Conservation (phyloP, 2,888 invertebrate genomes). For the Ptychoptera contaminata region DNA sequence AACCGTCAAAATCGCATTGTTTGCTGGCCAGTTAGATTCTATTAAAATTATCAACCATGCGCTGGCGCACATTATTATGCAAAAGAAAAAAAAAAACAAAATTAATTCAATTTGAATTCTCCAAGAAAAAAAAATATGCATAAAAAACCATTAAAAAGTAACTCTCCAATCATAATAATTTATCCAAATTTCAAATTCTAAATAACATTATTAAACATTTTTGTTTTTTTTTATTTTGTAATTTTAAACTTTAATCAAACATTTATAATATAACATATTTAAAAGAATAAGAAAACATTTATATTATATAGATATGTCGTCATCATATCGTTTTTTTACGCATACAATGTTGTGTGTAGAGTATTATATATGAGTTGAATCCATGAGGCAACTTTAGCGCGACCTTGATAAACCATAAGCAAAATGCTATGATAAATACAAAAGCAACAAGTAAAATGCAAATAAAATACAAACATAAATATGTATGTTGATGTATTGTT, state of each 20-base stretch:
- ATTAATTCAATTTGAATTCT: too few relatives aligned
- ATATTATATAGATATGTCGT: too few relatives aligned
- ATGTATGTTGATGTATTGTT: neutral
- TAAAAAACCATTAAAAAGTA: too few relatives aligned
- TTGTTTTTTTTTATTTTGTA: neutral
- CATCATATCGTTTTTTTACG: neutral
- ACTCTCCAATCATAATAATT: too few relatives aligned
- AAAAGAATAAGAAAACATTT: neutral
- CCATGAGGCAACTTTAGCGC: neutral
- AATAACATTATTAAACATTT: neutral
- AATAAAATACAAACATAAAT: slow-evolving; percentile 7
- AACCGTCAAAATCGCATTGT: too few relatives aligned
- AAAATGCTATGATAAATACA: neutral
- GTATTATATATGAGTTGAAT: neutral
- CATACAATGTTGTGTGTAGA: neutral
- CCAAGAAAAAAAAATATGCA: too few relatives aligned
- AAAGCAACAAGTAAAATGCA: slow-evolving; percentile 10
- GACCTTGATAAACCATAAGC: neutral
- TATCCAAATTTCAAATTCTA: too few relatives aligned
- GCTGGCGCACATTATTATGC: too few relatives aligned
- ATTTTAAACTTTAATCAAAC: neutral
- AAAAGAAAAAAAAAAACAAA: too few relatives aligned
- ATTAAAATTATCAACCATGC: too few relatives aligned
- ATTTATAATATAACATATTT: neutral
- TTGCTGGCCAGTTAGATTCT: too few relatives aligned